These are phyloP conservation scores for Arothron firmamentum DNA, from an alignment of 2,113 vertebrate genomes.

Conservation along the genomic window DNA sequence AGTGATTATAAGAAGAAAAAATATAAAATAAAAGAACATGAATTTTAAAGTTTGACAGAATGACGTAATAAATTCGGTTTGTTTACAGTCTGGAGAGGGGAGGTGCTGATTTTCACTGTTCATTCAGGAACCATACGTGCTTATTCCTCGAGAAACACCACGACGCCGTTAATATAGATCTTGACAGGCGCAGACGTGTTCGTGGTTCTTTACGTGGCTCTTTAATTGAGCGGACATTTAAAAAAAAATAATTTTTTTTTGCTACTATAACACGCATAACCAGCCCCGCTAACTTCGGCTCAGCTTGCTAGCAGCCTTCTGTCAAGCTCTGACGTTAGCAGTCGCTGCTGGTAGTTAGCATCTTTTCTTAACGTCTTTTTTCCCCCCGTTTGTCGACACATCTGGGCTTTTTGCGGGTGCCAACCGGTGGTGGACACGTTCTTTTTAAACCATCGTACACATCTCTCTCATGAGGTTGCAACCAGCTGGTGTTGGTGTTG, in stretches of 20 bases:
- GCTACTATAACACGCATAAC: slow-evolving; percentile 1
- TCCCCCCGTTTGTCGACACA: background rate
- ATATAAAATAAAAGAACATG: too few species aligned
- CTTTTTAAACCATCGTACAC: slow-evolving; percentile 1
- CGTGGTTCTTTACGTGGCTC: background rate
- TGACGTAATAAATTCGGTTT: slow-evolving; percentile 23
- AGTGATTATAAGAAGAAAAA: too few species aligned
- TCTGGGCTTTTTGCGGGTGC: background rate
- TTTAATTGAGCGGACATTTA: background rate
- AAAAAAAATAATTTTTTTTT: background rate
- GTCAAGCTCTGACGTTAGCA: background rate
- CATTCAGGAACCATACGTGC: background rate
- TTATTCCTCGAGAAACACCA: background rate
- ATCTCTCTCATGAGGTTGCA: background rate
- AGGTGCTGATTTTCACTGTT: slow-evolving; percentile 20
- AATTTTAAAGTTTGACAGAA: too few species aligned
- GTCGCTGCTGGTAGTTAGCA: background rate
- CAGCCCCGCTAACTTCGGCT: slow-evolving; percentile 36
- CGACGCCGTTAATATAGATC: too few species aligned
- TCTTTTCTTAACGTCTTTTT: background rate
- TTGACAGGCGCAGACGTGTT: background rate
- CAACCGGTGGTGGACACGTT: background rate
- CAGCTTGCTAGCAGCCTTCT: slow-evolving; percentile 4
- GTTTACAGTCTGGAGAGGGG: slow-evolving; percentile 49
- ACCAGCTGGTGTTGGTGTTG: too few species aligned